Evolutionary conservation across 2,888 invertebrate genomes (phyloP).

Genomic region (Chirona hameri): DNA sequence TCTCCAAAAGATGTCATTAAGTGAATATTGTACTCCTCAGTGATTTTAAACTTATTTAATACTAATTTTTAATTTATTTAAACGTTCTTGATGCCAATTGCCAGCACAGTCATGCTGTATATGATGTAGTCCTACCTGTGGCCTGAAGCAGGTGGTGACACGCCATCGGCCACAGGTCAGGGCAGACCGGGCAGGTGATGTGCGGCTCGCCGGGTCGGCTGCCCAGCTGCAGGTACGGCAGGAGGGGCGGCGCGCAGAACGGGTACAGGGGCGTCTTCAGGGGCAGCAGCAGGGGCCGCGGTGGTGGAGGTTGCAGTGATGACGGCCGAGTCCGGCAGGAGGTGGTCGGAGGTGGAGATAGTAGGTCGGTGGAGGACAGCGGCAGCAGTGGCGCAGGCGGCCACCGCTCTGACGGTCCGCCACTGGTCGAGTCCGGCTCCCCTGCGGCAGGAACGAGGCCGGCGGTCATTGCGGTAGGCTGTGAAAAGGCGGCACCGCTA

Average conservation of each 20-base stretch:
- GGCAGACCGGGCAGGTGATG: neutral
- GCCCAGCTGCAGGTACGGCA: neutral
- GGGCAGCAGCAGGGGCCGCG: neutral
- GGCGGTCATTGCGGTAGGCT: too few relatives aligned
- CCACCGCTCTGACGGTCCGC: neutral
- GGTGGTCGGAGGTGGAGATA: neutral
- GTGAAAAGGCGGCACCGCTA: too few relatives aligned
- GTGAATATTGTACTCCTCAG: too few relatives aligned
- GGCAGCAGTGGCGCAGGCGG: neutral
- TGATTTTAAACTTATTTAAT: too few relatives aligned
- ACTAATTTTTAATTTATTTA: too few relatives aligned
- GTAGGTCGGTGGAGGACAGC: neutral
- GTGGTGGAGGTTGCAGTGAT: neutral
- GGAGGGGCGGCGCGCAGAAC: neutral
- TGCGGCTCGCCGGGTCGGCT: neutral
- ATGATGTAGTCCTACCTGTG: neutral
- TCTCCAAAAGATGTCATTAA: too few relatives aligned
- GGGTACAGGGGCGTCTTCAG: neutral
- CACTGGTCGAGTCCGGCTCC: neutral
- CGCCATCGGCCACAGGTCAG: neutral
- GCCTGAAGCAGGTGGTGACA: neutral
- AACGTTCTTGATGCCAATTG: too few relatives aligned
- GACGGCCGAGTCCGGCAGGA: neutral
- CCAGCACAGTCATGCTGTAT: too few relatives aligned
- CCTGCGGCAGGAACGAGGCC: neutral